These are phyloP conservation scores for Leucophenga varia DNA, from an alignment of 1,140 invertebrate species.

Conservation along the genomic window DNA sequence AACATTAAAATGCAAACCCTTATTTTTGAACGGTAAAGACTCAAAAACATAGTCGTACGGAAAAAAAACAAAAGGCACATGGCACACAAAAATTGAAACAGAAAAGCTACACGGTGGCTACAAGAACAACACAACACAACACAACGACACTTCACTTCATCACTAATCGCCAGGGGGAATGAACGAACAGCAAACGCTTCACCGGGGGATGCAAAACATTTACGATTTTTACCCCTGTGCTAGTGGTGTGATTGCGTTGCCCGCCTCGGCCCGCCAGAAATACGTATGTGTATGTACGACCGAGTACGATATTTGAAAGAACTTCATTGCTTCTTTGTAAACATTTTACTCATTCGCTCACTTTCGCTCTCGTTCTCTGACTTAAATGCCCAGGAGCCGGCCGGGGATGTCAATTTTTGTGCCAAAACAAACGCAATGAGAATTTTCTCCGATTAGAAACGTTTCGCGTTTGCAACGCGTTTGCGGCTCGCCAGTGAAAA, in stretches of 20 bases:
- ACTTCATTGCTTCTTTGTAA: too few relatives aligned
- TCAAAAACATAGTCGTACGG: slow-evolving; percentile 22
- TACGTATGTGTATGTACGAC: slow-evolving; percentile 14
- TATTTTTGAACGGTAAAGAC: slow-evolving; percentile 51
- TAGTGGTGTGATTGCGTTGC: too few relatives aligned
- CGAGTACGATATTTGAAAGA: too few relatives aligned
- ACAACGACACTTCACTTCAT: slow-evolving; percentile 16
- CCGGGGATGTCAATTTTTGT: slow-evolving; percentile 45
- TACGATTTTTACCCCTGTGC: not conserved
- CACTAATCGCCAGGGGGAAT: slow-evolving; percentile 10
- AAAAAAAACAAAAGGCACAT: slow-evolving; percentile 26
- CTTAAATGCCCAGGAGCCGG: too few relatives aligned
- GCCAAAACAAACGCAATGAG: slow-evolving; percentile 55
- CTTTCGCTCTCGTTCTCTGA: too few relatives aligned
- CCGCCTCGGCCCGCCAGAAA: too few relatives aligned
- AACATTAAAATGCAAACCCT: slow-evolving; percentile 56
- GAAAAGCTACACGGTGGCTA: slow-evolving; percentile 31
- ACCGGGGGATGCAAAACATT: slow-evolving; percentile 39
- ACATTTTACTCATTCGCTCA: too few relatives aligned
- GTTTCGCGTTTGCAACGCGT: slow-evolving; percentile 51
- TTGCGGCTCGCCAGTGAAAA: slow-evolving; percentile 27
- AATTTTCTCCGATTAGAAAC: slow-evolving; percentile 54
- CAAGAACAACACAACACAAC: slow-evolving; percentile 20
- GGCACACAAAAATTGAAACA: slow-evolving; percentile 42
- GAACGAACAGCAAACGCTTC: slow-evolving; percentile 25